Evolutionary conservation across 2,113 vertebrate genomes (phyloP).

Genomic region (Gopherus flavomarginatus): DNA sequence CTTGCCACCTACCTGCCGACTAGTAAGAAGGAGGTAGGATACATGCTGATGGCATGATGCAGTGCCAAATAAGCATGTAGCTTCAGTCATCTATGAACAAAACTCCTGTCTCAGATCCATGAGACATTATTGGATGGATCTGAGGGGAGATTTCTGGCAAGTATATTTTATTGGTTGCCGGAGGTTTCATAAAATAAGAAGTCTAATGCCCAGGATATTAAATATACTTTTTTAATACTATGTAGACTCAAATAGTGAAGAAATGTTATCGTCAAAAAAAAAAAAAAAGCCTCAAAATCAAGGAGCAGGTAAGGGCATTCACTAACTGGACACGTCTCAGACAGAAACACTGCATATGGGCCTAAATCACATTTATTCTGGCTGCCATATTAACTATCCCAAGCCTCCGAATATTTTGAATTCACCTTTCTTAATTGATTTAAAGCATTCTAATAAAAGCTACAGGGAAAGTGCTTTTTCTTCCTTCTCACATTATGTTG

Average conservation of each 20-base stretch:
- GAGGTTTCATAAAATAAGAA: background rate
- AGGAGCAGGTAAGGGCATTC: background rate
- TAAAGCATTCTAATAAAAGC: slow-evolving; percentile 7
- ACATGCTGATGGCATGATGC: background rate
- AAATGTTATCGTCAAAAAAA: background rate
- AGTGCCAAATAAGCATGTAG: background rate
- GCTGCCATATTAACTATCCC: background rate
- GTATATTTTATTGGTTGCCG: background rate
- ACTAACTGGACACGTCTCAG: background rate
- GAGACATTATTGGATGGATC: background rate
- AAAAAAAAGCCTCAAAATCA: too few species aligned
- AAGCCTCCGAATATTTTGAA: background rate
- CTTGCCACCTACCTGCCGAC: background rate
- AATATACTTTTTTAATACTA: background rate
- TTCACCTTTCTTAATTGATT: background rate
- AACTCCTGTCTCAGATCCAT: background rate
- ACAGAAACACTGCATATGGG: background rate
- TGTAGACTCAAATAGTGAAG: background rate
- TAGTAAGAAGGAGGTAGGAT: background rate
- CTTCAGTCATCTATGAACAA: background rate
- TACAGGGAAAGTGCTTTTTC: background rate
- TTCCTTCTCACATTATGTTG: background rate
- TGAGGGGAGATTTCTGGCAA: background rate
- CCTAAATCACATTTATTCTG: background rate
- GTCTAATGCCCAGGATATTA: background rate